Percentiles rank a stretch among this genome's conserved stretches.
Conservation (phyloP, 2,888 invertebrate genomes). For the Habroteleia sp. region DNA sequence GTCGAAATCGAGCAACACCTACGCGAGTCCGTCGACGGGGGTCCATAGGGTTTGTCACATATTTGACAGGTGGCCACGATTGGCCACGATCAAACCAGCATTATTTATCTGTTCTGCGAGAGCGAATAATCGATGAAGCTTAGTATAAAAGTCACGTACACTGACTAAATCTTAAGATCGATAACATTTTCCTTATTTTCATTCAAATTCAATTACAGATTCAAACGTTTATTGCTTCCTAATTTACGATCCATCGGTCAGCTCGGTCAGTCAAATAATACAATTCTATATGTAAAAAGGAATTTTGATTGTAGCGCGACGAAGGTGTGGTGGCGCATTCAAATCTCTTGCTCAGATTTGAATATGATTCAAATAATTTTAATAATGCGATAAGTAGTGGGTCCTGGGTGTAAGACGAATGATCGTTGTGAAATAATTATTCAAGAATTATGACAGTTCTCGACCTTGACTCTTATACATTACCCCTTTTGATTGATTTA, state of each 20-base stretch:
- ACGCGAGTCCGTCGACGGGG: conserved; percentile 49
- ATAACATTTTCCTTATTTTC: conserved; percentile 2
- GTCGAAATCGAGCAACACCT: conserved; percentile 50
- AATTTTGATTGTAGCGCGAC: neutral
- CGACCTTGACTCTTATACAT: too few species aligned
- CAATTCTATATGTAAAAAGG: conserved; percentile 3
- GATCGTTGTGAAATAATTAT: conserved; percentile 14
- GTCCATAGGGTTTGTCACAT: conserved; percentile 20
- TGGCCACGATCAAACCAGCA: conserved; percentile 13
- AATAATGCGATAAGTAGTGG: conserved; percentile 31
- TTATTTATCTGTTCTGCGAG: conserved; percentile 36
- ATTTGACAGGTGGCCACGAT: conserved; percentile 47
- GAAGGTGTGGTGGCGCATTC: conserved; percentile 1
- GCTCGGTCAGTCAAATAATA: conserved; percentile 8
- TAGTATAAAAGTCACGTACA: neutral
- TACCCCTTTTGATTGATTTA: conserved; percentile 35
- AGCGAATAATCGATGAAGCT: conserved; percentile 42
- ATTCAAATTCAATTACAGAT: conserved; percentile 27
- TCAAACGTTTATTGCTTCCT: conserved; percentile 9
- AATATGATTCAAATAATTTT: conserved; percentile 22
- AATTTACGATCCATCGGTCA: conserved; percentile 23
- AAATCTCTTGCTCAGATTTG: conserved; percentile 14
- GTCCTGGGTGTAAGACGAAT: conserved; percentile 12
- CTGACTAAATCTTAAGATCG: neutral
- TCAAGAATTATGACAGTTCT: conserved; percentile 32